phyloP scores from a whole-genome alignment of 30 jellyfish, hydroid and myxozoan genomes.

The Hydractinia echinata region DNA sequence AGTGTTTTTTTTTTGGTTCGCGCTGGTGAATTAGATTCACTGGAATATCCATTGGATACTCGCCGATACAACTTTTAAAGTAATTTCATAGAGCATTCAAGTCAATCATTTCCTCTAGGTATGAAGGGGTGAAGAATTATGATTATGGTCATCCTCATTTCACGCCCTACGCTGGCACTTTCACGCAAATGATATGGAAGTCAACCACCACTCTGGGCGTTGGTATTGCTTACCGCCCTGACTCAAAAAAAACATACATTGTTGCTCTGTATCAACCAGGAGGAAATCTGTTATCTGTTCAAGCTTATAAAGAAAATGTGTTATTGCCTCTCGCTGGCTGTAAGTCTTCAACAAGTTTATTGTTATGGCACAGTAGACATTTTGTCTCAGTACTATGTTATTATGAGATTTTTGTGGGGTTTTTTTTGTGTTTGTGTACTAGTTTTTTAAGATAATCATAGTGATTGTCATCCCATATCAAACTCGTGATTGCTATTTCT shows the following conservation, averaged over 20 bases:
- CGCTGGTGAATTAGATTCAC: too few species aligned
- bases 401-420: too few species aligned
- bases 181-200: slow-evolving; percentile 22
- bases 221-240: slow-evolving; percentile 26
- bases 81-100: too few species aligned
- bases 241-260: slow-evolving; percentile 3
- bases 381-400: too few species aligned
- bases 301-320: slow-evolving; percentile 4
- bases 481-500: too few species aligned
- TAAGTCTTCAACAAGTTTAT: background rate
- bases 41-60: too few species aligned
- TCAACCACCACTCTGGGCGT: slow-evolving; percentile 11
- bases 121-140: slow-evolving; percentile 8
- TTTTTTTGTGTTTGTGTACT: too few species aligned
- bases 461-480: too few species aligned
- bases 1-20: too few species aligned
- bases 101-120: background rate
- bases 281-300: slow-evolving; percentile 10
- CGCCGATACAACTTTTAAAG: too few species aligned
- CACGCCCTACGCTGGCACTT: slow-evolving; percentile 13
- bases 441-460: too few species aligned
- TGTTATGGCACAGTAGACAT: too few species aligned
- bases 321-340: slow-evolving; percentile 19
- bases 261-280: slow-evolving; percentile 22
- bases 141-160: slow-evolving; percentile 6